Evolutionary conservation across 1,140 invertebrate genomes (phyloP), one percentile per base, ranked within the genome.

Genomic region (Neodiprion fabricii): DNA sequence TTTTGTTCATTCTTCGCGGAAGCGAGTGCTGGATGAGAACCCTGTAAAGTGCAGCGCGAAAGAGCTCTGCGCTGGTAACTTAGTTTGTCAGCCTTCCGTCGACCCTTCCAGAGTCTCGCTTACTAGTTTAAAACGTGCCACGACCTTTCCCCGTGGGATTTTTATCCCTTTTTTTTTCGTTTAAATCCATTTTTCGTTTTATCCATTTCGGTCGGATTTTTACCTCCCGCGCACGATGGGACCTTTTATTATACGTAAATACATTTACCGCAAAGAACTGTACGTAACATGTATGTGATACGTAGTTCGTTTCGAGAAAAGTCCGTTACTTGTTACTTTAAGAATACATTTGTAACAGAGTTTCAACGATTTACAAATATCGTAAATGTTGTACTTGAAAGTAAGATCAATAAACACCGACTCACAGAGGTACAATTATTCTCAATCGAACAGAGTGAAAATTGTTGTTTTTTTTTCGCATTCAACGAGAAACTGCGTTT

Each of bases 101-200:
- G 53, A 61, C 53, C n/a, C 53, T 61, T 61, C 53, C 9, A 61
- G 53, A 61, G 53, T 17, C 53, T 61, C 53, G 53, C 53, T 61
- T 12, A 61, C 53, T 61, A 61, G 53, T 61, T 61, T 61, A 61
- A 61, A 9, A 12, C 53, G 11, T 61, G 9, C 53, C 53, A 61
- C 53, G 53, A 61, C 53, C 53, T 61, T 61, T 61, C 11, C 53
- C 53, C 9, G 50, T 61, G 28, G 28, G 28, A 61, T 61, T 40
- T 40, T 40, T 9, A 61, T 8, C 11, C 11, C 1, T 61, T 61
- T 61, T 61, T 61, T 9, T 14, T 12, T 17, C n/a, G n/a, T n/a
- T 21, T 21, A 21, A 21, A 61, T 61, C 9, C 9, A 61, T 61
- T 61, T 61, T 61, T 61, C 53, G 8, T 17, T 17, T 14, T 61